Evolutionary conservation across 1,140 invertebrate genomes (phyloP).

Genomic region (Drosophila takahashii): DNA sequence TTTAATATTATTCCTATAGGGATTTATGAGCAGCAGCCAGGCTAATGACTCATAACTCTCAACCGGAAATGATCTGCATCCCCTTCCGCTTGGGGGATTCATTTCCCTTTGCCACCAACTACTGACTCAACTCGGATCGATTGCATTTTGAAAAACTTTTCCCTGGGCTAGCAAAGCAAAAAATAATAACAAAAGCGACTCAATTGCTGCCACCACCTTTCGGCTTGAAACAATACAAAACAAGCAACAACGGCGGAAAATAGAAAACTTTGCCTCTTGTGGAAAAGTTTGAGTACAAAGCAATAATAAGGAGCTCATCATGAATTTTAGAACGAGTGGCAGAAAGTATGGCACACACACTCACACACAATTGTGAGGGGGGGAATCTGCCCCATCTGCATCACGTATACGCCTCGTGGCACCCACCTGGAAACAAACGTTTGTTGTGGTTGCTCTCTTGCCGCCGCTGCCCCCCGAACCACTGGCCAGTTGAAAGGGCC

Average conservation of each 20-base stretch:
- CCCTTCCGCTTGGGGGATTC: constrained; percentile 3
- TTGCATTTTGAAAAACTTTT: constrained; percentile 40
- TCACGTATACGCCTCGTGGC: constrained; percentile 33
- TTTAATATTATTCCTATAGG: too few species aligned
- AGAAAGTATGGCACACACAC: constrained; percentile 20
- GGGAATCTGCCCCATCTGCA: constrained; percentile 26
- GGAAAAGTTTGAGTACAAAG: constrained; percentile 50
- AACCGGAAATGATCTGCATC: constrained; percentile 19
- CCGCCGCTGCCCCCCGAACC: not conserved
- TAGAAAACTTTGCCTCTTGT: constrained; percentile 39
- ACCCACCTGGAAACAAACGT: constrained; percentile 48
- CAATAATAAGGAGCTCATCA: constrained; percentile 55
- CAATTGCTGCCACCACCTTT: constrained; percentile 47
- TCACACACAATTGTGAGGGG: constrained; percentile 6
- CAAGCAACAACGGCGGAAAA: constrained; percentile 45
- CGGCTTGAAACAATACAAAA: constrained; percentile 44
- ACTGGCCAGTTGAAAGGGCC: constrained; percentile 40
- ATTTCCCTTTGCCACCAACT: constrained; percentile 24
- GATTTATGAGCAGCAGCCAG: not conserved
- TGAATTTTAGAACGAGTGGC: constrained; percentile 50
- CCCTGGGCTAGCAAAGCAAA: not conserved
- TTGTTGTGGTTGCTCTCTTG: constrained; percentile 37
- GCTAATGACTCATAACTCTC: not conserved
- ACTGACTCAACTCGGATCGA: constrained; percentile 40
- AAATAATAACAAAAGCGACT: constrained; percentile 30